phyloP scores from a whole-genome alignment of 2,113 vertebrate species.

The Oxygymnocypris stewartii region DNA sequence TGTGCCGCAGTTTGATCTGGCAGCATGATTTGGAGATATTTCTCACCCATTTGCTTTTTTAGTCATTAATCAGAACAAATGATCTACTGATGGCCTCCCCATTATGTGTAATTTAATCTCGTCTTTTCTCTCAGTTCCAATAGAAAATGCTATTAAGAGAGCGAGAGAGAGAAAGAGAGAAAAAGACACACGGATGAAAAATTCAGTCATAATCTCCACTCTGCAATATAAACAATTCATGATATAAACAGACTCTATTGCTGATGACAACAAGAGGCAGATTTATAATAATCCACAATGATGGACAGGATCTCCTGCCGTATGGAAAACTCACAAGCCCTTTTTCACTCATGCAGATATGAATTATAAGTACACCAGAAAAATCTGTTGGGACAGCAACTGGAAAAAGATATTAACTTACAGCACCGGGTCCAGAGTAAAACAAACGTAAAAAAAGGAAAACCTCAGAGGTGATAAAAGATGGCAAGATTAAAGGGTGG shows the following conservation, averaged over 20 bases:
- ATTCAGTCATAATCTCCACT: conserved; percentile 35
- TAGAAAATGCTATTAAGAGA: conserved; percentile 39
- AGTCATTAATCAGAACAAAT: conserved; percentile 53
- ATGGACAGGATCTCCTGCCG: conserved; percentile 13
- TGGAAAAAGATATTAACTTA: conserved; percentile 17
- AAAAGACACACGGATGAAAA: conserved; percentile 4
- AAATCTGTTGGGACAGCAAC: conserved; percentile 30
- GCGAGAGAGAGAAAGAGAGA: neutral
- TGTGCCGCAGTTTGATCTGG: neutral
- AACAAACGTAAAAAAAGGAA: neutral
- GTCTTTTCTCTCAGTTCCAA: conserved; percentile 41
- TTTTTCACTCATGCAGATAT: conserved; percentile 8
- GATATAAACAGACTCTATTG: conserved; percentile 43
- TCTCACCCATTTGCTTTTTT: conserved; percentile 45
- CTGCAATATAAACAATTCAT: conserved; percentile 30
- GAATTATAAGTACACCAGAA: conserved; percentile 31
- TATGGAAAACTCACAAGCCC: neutral
- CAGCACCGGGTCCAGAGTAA: neutral
- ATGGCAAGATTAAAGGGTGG: neutral
- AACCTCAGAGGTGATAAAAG: neutral
- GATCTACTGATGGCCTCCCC: conserved; percentile 47
- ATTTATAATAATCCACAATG: conserved; percentile 19
- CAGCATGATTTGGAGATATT: conserved; percentile 7
- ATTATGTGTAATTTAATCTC: conserved; percentile 49
- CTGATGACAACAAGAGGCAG: conserved; percentile 26